Evolutionary conservation across 2,888 invertebrate species (phyloP), one percentile per base, ranked within the genome.

Genomic region (Choreutis nemorana): DNA sequence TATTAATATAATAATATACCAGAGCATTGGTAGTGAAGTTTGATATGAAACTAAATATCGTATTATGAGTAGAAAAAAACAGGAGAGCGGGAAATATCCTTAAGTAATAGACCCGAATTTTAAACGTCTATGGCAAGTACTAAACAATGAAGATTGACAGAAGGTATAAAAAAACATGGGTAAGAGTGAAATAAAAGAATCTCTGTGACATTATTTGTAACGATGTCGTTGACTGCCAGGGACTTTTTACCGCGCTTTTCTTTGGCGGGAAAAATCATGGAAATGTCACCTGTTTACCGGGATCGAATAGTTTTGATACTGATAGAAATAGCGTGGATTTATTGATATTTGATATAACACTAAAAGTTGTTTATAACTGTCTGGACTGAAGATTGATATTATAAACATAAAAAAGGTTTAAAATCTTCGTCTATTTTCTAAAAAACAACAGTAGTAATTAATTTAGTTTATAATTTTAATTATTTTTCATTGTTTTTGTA

Each of bases 111-210:
- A n/a, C n/a, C n/a, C n/a, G n/a, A n/a, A n/a, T n/a, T n/a, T n/a
- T n/a, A n/a, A n/a, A 10, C 23, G 2, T 23, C 23, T 9, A 23
- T 23, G 40, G 32, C 48, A 52, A 58, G 55, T 60, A 54, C 41
- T 23, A 37, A 34, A 39, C 50, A 56, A 63, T 60, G 59, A 63
- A 60, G 61, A 61, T 47, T 62, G 62, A 62, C 57, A 49, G 36
- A 37, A 5, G 2, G 23, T 9, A 4, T 23, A 9, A 7, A 31
- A 48, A 47, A 41, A 9, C 35, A 34, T 35, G 44, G 38, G 48
- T 46, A 51, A 52, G 51, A 50, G 49, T 45, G 50, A 54, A 53
- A 50, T 44, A n/a, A 50, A 57, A 58, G 53, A 58, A 58, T 55
- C 41, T 44, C 45, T 40, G 42, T 52, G 44, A 15, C 32, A 29